These are phyloP conservation scores for Polypterus senegalus DNA, from an alignment of 2,113 vertebrate genomes.

Conservation along the genomic window DNA sequence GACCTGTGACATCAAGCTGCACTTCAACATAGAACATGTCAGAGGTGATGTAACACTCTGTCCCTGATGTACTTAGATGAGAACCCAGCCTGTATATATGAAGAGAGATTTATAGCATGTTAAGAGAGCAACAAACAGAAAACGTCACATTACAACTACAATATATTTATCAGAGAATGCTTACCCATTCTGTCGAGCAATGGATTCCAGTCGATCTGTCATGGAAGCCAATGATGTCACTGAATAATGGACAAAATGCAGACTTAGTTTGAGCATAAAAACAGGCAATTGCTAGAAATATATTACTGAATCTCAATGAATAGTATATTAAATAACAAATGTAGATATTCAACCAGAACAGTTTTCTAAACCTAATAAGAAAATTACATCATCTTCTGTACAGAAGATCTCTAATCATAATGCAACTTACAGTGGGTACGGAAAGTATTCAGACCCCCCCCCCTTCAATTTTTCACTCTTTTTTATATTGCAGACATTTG, in stretches of 20 bases:
- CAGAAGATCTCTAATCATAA: too few relatives aligned
- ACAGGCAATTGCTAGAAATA: too few relatives aligned
- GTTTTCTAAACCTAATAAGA: too few relatives aligned
- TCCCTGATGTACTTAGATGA: slow-evolving; percentile 85
- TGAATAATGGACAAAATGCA: slow-evolving; percentile 24
- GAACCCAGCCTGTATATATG: slow-evolving; percentile 65
- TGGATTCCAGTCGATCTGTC: slow-evolving; percentile 92
- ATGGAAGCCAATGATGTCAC: slow-evolving; percentile 90
- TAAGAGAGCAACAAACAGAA: background rate
- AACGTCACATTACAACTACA: background rate
- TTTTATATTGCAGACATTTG: too few relatives aligned
- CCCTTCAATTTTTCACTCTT: too few relatives aligned
- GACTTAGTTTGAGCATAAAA: too few relatives aligned
- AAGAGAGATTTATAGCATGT: background rate
- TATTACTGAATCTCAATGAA: too few relatives aligned
- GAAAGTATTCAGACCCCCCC: too few relatives aligned
- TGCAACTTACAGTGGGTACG: too few relatives aligned
- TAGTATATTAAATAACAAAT: too few relatives aligned
- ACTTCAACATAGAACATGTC: slow-evolving; percentile 99
- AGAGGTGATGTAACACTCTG: slow-evolving; percentile 95
- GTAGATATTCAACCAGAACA: background rate
- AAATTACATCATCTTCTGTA: too few relatives aligned
- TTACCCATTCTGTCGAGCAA: slow-evolving; percentile 87
- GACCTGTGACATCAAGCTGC: slow-evolving; percentile 76
- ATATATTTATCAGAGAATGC: slow-evolving; percentile 13